Conservation (phyloP, 2,888 invertebrate species). For the Parapristionchus giblindavisi region DNA sequence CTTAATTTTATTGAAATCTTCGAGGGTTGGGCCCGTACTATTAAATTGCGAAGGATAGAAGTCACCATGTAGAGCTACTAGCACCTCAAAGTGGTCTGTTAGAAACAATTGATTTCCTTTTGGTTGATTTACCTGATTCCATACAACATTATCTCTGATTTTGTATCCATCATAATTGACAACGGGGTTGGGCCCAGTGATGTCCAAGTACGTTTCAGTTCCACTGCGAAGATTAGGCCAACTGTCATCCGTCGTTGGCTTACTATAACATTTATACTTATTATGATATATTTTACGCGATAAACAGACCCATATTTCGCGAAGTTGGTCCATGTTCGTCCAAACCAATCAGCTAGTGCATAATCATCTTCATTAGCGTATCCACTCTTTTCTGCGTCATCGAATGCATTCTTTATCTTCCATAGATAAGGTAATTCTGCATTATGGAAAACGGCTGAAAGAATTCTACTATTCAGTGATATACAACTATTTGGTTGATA, state of each 20-base stretch:
- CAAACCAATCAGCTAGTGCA: constrained; percentile 41
- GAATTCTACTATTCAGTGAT: too few relatives aligned
- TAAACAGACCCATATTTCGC: constrained; percentile 36
- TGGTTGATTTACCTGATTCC: constrained; percentile 18
- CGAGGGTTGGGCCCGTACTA: background rate
- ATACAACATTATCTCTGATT: constrained; percentile 7
- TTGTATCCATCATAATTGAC: constrained; percentile 14
- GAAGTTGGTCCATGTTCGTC: constrained; percentile 41
- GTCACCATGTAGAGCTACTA: constrained; percentile 19
- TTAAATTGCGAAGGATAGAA: constrained; percentile 22
- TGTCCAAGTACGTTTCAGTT: constrained; percentile 16
- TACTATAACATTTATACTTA: background rate
- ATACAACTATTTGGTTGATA: background rate
- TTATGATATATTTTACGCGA: background rate
- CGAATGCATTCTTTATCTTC: constrained; percentile 30
- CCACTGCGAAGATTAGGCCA: constrained; percentile 19
- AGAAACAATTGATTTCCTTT: too few relatives aligned
- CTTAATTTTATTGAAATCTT: constrained; percentile 29
- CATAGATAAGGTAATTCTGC: constrained; percentile 40
- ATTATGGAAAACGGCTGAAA: constrained; percentile 41
- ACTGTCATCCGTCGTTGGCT: background rate
- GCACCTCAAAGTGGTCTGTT: background rate
- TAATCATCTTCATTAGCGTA: constrained; percentile 30
- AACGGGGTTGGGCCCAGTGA: constrained; percentile 13
- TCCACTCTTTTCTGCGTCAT: constrained; percentile 3